Evolutionary conservation across 2,797 vertebrate genomes (phyloP).

Genomic region (Labeo calbasu): DNA sequence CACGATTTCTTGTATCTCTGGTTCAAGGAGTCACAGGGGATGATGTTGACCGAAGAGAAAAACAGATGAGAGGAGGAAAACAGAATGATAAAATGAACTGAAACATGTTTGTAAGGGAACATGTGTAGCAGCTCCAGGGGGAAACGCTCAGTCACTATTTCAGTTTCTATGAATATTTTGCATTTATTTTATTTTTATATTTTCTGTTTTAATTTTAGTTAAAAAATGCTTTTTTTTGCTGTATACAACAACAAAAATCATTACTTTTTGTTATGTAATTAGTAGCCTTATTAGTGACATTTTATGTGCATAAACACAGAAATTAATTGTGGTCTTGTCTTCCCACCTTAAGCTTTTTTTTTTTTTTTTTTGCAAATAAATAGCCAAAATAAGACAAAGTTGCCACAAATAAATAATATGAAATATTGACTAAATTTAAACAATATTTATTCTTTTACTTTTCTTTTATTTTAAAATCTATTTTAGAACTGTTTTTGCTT

Average conservation of each 20-base stretch:
- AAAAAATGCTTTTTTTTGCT: no score
- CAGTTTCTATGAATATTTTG: no score
- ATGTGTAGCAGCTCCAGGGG: slow-evolving; percentile 32
- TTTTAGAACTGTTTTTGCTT: background rate
- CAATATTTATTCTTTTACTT: no score
- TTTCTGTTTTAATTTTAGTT: background rate
- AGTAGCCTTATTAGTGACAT: background rate
- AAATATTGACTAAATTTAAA: no score
- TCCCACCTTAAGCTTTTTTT: background rate
- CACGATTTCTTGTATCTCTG: slow-evolving; percentile 44
- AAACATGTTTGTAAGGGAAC: slow-evolving; percentile 29
- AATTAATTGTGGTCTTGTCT: background rate
- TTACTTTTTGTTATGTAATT: background rate
- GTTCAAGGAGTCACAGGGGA: slow-evolving; percentile 58
- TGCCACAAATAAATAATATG: background rate
- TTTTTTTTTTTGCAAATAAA: background rate
- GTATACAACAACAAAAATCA: no score
- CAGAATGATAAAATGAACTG: slow-evolving; percentile 52
- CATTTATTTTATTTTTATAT: background rate
- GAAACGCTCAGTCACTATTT: background rate
- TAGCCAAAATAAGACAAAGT: background rate
- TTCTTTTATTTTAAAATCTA: no score
- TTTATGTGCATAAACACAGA: background rate
- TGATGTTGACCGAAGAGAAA: slow-evolving; percentile 60
- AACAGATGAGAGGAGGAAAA: slow-evolving; percentile 61